These are phyloP conservation scores for Scleropages formosus DNA, from an alignment of 2,797 vertebrate species.

Conservation along the genomic window DNA sequence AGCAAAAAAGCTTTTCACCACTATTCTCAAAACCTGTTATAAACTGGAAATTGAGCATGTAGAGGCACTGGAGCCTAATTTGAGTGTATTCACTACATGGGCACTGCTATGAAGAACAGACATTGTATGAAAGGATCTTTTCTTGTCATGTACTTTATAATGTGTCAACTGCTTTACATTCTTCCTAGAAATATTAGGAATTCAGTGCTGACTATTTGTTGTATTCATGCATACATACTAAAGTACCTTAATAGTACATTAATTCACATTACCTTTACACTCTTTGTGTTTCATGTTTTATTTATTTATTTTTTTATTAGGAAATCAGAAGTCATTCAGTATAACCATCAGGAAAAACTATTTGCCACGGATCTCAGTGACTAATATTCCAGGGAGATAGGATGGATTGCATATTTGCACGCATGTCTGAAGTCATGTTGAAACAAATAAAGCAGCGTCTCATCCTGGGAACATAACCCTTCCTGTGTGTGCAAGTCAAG, in stretches of 20 bases:
- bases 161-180: constrained; percentile 16
- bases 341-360: no score
- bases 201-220: neutral
- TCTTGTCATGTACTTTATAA: constrained; percentile 8
- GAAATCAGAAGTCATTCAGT: no score
- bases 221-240: neutral
- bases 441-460: no score
- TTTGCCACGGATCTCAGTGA: no score
- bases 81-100: constrained; percentile 28
- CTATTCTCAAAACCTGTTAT: constrained; percentile 61
- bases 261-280: no score
- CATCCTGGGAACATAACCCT: constrained; percentile 89
- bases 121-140: constrained; percentile 26
- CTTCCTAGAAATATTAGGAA: constrained; percentile 15
- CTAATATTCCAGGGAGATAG: no score
- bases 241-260: no score
- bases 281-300: no score
- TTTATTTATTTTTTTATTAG: no score
- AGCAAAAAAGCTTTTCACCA: constrained; percentile 57
- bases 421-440: no score
- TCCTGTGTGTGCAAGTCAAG: constrained; percentile 12
- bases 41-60: constrained; percentile 63
- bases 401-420: no score
- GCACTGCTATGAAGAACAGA: constrained; percentile 31
- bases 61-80: constrained; percentile 28